phyloP scores from a whole-genome alignment of 2,888 invertebrate genomes.

The Acrobasis repandana region DNA sequence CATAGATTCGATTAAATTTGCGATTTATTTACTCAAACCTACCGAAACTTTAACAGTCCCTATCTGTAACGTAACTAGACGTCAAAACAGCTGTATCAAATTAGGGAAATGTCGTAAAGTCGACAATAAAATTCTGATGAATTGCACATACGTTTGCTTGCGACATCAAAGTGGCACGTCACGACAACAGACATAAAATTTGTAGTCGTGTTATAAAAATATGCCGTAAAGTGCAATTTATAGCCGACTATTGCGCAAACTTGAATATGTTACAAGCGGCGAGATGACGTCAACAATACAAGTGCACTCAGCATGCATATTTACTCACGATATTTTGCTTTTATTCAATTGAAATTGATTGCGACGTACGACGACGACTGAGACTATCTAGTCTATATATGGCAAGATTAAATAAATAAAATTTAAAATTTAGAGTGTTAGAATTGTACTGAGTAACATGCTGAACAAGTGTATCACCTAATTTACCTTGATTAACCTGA shows the following conservation, averaged over 20 bases:
- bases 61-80: slow-evolving; percentile 52
- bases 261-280: slow-evolving; percentile 3
- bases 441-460: no score
- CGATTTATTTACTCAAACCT: no score
- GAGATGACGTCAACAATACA: slow-evolving; percentile 8
- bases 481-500: no score
- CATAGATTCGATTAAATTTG: no score
- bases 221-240: slow-evolving; percentile 37
- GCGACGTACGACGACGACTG: no score
- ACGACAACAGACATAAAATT: slow-evolving; percentile 38
- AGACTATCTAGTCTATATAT: no score
- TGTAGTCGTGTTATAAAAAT: slow-evolving; percentile 47
- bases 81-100: slow-evolving; percentile 35
- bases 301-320: not conserved
- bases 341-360: not conserved
- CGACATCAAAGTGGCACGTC: slow-evolving; percentile 40
- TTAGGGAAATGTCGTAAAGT: slow-evolving; percentile 47
- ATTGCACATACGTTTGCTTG: slow-evolving; percentile 44
- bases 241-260: slow-evolving; percentile 27
- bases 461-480: no score
- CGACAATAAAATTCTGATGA: slow-evolving; percentile 52
- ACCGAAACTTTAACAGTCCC: not conserved
- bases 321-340: not conserved
- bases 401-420: no score
- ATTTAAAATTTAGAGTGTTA: no score